Evolutionary conservation across 2,113 vertebrate genomes (phyloP).

Genomic region (Catharus minimus): DNA sequence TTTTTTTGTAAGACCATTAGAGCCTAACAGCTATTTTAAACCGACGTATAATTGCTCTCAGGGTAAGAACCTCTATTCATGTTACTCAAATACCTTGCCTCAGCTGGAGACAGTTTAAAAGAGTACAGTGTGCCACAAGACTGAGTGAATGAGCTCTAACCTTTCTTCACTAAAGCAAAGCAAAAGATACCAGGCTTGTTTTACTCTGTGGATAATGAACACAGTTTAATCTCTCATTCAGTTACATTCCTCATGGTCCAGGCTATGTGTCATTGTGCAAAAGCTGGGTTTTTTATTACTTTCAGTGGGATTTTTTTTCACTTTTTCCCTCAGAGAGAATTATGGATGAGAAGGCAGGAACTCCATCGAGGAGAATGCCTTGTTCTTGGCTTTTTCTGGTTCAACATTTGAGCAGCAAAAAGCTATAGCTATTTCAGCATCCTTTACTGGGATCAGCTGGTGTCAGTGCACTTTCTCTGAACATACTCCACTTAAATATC

Average conservation of each 20-base stretch:
- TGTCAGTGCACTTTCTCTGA: not conserved
- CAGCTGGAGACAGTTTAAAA: constrained; percentile 44
- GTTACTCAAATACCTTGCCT: constrained; percentile 51
- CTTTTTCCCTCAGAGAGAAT: not conserved
- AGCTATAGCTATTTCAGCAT: not conserved
- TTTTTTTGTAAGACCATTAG: constrained; percentile 2
- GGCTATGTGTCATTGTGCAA: not conserved
- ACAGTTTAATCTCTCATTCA: not conserved
- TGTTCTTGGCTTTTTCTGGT: not conserved
- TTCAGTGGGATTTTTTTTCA: not conserved
- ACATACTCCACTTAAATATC: not conserved
- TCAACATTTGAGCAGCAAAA: not conserved
- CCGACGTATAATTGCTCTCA: constrained; percentile 32
- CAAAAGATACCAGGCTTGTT: constrained; percentile 43
- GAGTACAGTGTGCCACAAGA: constrained; percentile 21
- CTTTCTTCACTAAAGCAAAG: constrained; percentile 21
- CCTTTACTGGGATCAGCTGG: not conserved
- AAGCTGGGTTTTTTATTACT: not conserved
- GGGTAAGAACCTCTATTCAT: constrained; percentile 43
- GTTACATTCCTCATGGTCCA: not conserved
- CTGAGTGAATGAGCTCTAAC: constrained; percentile 38
- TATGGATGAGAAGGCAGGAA: not conserved
- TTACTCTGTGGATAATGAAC: constrained; percentile 11
- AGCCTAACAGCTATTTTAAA: not conserved
- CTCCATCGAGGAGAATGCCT: not conserved